These are phyloP conservation scores for Zaprionus africanus DNA, from an alignment of 1,140 invertebrate genomes.

Conservation along the genomic window DNA sequence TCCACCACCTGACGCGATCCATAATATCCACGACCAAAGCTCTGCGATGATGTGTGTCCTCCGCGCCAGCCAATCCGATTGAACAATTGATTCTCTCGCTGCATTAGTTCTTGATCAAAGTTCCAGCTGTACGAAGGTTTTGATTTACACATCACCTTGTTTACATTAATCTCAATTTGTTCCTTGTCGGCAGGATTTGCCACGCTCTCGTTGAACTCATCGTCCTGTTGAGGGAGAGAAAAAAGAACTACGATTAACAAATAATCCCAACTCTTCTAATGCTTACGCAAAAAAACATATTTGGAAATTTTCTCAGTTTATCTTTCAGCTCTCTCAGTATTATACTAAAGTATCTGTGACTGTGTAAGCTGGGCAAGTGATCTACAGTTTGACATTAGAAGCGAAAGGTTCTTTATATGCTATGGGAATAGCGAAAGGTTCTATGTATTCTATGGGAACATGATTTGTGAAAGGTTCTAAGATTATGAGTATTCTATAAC, in stretches of 20 bases:
- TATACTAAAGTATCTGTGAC: neutral
- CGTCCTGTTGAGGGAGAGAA: constrained; percentile 14
- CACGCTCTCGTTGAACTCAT: constrained; percentile 15
- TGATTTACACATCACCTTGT: constrained; percentile 55
- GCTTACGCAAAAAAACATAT: constrained; percentile 4
- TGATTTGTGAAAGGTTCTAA: too few relatives aligned
- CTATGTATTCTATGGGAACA: too few relatives aligned
- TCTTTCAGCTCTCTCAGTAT: neutral
- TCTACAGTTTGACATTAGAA: neutral
- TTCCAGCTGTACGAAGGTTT: constrained; percentile 70
- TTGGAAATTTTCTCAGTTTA: neutral
- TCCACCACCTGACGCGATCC: constrained; percentile 93
- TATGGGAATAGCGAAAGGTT: neutral
- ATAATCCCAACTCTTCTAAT: neutral
- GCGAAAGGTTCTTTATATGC: neutral
- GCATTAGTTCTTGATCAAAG: constrained; percentile 58
- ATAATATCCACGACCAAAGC: constrained; percentile 87
- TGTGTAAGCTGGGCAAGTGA: neutral
- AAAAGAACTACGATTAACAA: neutral
- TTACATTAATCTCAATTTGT: constrained; percentile 35
- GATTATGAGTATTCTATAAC: too few relatives aligned
- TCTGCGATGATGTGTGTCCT: constrained; percentile 51
- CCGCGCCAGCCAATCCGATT: constrained; percentile 64
- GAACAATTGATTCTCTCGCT: constrained; percentile 66
- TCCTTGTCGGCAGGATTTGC: constrained; percentile 33